Percentiles rank a stretch among this genome's conserved stretches.
Conservation (phyloP, 2,888 invertebrate genomes). For the Silvanus unidentatus region DNA sequence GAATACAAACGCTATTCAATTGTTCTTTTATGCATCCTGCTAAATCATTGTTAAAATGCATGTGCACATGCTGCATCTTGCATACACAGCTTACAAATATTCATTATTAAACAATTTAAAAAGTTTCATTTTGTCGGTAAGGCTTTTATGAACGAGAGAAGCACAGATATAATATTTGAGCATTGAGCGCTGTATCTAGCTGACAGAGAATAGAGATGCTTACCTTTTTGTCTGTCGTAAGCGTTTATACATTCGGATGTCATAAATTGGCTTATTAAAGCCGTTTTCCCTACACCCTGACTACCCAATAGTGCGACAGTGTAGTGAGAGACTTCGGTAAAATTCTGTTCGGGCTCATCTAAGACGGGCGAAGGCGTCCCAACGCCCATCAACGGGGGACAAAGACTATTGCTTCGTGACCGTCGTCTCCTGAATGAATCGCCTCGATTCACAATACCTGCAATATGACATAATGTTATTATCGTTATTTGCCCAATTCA, state of each 20-base stretch:
- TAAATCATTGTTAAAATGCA: no score
- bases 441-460: constrained; percentile 89
- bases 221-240: constrained; percentile 81
- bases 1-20: no score
- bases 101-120: no score
- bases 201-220: constrained; percentile 15
- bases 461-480: constrained; percentile 22
- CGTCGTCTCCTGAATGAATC: constrained; percentile 86
- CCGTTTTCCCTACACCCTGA: constrained; percentile 78
- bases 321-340: constrained; percentile 49
- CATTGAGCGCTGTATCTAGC: no score
- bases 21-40: no score
- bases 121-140: no score
- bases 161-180: no score
- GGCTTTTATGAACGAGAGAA: no score
- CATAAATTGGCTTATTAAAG: constrained; percentile 82
- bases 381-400: constrained; percentile 49
- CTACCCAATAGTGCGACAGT: constrained; percentile 74
- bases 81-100: no score
- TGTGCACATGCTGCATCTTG: no score
- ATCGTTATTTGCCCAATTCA: not conserved
- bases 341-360: constrained; percentile 49
- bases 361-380: constrained; percentile 41
- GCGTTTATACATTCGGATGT: constrained; percentile 92
- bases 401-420: constrained; percentile 76